phyloP scores from a whole-genome alignment of 2,797 vertebrate genomes.

The Spinibarbus caldwelli region DNA sequence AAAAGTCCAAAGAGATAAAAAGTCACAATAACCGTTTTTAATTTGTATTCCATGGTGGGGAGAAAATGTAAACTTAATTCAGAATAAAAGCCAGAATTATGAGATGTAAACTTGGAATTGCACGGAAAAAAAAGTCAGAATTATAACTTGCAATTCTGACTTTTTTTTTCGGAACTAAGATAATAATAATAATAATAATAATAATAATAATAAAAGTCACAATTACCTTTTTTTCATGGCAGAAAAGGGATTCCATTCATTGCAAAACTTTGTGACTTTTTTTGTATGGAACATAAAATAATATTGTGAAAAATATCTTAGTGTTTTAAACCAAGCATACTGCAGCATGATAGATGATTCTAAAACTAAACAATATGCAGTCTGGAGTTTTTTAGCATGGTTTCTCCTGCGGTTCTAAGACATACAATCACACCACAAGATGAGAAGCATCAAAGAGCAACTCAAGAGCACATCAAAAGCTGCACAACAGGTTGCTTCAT shows the following conservation, averaged over 20 bases:
- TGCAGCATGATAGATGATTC: neutral
- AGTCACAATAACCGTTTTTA: too few relatives aligned
- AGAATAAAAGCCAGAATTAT: too few relatives aligned
- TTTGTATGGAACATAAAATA: neutral
- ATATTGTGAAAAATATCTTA: neutral
- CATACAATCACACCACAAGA: slow-evolving; percentile 15
- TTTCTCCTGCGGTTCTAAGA: neutral
- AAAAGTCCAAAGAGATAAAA: too few relatives aligned
- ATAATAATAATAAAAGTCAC: too few relatives aligned
- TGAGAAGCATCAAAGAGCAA: slow-evolving; percentile 32
- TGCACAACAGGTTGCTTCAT: slow-evolving; percentile 54
- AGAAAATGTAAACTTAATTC: too few relatives aligned
- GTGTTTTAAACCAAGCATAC: neutral
- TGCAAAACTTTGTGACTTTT: neutral
- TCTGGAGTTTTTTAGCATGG: neutral
- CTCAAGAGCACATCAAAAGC: slow-evolving; percentile 37
- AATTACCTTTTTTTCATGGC: neutral
- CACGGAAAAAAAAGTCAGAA: too few relatives aligned
- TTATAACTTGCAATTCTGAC: too few relatives aligned
- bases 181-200: too few relatives aligned
- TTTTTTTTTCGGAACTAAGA: too few relatives aligned
- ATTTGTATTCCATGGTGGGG: too few relatives aligned
- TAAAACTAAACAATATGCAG: slow-evolving; percentile 4
- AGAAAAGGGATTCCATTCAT: neutral
- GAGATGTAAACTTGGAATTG: too few relatives aligned